Base-by-base conservation (phyloP, 2,113 vertebrate species). In the Anthoscopus minutus region DNA sequence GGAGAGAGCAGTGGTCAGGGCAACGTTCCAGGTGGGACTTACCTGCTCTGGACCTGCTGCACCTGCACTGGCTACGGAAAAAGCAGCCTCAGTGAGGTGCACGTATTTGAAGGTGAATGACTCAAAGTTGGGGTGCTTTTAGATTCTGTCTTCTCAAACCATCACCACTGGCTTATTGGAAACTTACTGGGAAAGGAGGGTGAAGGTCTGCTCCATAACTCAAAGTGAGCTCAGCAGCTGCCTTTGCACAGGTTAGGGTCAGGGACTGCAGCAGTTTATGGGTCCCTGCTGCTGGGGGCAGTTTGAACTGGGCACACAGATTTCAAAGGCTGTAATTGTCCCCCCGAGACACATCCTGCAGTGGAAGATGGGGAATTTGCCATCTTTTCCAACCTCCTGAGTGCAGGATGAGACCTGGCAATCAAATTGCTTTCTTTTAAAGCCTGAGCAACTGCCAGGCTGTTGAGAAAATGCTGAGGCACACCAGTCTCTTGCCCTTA, bases 81-180 rank as follows among this genome's bases (percentile, higher is more conserved):
- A 35, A 17, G 38, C 78, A 51, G 60, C 54, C 48, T 66, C 15
- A 14, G 33, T 2, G 18, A 54, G 8, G 19, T 47, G 35, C 35
- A 15, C 4, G 0, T 14, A 25, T 21, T 78, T 78, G 44, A 31
- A 38, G 6, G 1, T 25, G 53, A 87, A 44, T 0, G 0, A 12
- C 50, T 42, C 37, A 13, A n/a, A 84, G 38, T 1, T 56, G 31
- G 21, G 9, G 13, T 72, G 40, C 20, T 44, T 83, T 57, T 51
- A 12, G n/a, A 23, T 40, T 51, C 48, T 67, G n/a, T 16, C 33
- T 85, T 62, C 58, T n/a, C 54, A 17, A 54, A 38, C 11, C 31
- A 56, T 13, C 30, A 27, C 40, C 24, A 7, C 0, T 2, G 56
- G n/a, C n/a, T 61, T 61, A 8, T 10, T 54, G 69, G n/a, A 65